Conservation (phyloP, 2,888 invertebrate species). For the Limnephilus lunatus region DNA sequence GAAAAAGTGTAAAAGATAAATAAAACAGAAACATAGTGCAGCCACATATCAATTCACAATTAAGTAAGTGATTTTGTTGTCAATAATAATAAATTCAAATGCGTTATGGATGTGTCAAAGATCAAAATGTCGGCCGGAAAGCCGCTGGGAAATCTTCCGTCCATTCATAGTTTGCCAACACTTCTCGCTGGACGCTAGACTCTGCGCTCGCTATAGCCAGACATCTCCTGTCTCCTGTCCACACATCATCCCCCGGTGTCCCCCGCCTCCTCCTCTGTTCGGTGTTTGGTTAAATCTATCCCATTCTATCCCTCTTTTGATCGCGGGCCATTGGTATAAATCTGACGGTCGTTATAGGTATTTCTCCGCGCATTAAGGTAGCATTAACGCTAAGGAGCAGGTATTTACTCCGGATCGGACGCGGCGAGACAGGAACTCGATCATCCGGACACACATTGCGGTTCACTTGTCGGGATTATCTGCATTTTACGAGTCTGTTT, state of each 20-base stretch:
- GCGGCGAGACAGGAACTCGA: background rate
- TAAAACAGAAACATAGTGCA: background rate
- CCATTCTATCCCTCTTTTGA: conserved; percentile 59
- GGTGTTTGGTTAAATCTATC: conserved; percentile 38
- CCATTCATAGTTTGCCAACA: background rate
- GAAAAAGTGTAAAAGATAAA: background rate
- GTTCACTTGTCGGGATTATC: conserved; percentile 38
- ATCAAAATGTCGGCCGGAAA: background rate
- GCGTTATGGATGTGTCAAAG: background rate
- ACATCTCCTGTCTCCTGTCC: conserved; percentile 35
- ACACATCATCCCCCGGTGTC: conserved; percentile 30
- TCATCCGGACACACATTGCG: conserved; percentile 43
- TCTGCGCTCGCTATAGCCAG: background rate
- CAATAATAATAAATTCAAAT: background rate
- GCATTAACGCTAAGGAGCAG: conserved; percentile 59
- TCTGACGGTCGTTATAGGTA: conserved; percentile 64
- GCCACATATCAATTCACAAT: background rate
- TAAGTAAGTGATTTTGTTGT: background rate
- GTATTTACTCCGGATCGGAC: conserved; percentile 47
- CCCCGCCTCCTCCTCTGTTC: conserved; percentile 9
- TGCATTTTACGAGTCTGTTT: conserved; percentile 46
- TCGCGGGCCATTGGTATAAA: conserved; percentile 62
- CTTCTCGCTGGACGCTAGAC: background rate
- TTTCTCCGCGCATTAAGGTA: conserved; percentile 55
- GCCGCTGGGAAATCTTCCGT: background rate